Evolutionary conservation across 2,113 vertebrate species (phyloP).

Genomic region (Nibea coibor): DNA sequence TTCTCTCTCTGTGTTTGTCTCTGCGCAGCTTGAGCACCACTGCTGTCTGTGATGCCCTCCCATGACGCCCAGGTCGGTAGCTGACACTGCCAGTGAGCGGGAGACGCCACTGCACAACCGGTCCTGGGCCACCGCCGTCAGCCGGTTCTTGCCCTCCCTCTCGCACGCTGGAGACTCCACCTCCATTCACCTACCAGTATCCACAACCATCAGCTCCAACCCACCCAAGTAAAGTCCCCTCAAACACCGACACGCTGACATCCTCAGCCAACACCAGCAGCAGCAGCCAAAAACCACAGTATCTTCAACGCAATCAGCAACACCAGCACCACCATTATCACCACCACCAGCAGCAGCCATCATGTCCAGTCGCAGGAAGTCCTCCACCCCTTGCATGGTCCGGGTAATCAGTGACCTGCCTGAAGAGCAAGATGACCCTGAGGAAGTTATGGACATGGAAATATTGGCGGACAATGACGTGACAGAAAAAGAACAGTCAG

Average conservation of each 20-base stretch:
- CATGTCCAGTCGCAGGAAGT: conserved; percentile 96
- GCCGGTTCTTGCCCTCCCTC: conserved; percentile 61
- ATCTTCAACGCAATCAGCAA: conserved; percentile 57
- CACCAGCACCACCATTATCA: conserved; percentile 62
- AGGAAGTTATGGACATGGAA: conserved; percentile 64
- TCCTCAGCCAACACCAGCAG: conserved; percentile 49
- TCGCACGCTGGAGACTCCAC: conserved; percentile 61
- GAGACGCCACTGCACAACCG: conserved; percentile 73
- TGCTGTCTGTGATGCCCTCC: conserved; percentile 79
- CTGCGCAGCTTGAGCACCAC: conserved; percentile 51
- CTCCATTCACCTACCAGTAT: conserved; percentile 42
- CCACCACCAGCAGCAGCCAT: conserved; percentile 49
- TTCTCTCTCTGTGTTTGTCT: conserved; percentile 35
- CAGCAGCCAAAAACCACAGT: conserved; percentile 56
- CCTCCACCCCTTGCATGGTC: conserved; percentile 93
- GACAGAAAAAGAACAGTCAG: conserved; percentile 40
- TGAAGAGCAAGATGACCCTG: conserved; percentile 76
- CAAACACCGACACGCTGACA: conserved; percentile 45
- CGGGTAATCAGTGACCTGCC: conserved; percentile 81
- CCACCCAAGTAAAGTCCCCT: conserved; percentile 49
- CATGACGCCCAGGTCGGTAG: conserved; percentile 79
- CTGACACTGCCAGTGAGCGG: conserved; percentile 80
- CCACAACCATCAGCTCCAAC: conserved; percentile 52
- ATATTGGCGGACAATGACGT: conserved; percentile 48
- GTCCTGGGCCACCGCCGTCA: conserved; percentile 57